Conservation (phyloP, 2,797 vertebrate genomes). For the Rhinichthys osculus region DNA sequence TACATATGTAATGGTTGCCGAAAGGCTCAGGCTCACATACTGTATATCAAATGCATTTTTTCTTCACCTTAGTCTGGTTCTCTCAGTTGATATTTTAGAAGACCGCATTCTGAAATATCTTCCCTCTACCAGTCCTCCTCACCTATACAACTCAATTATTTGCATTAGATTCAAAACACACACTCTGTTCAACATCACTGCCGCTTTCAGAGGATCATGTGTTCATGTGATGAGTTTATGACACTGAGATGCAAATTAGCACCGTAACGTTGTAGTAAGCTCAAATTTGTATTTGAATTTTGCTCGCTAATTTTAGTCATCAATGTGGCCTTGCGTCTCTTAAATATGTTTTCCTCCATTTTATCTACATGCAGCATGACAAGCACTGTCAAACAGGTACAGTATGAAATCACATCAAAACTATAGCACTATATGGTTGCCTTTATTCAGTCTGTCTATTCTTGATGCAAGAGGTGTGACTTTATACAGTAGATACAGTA, state of each 20-base stretch:
- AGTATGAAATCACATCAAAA: slow-evolving; percentile 60
- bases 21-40: background rate
- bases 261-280: background rate
- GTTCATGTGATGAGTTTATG: background rate
- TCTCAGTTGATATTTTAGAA: background rate
- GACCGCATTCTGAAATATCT: slow-evolving; percentile 1
- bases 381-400: slow-evolving; percentile 80
- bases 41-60: background rate
- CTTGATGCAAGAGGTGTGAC: background rate
- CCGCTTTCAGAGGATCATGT: background rate
- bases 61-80: background rate
- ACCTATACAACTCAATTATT: background rate
- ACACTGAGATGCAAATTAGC: slow-evolving; percentile 12
- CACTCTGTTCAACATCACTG: background rate
- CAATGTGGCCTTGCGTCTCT: background rate
- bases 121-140: background rate
- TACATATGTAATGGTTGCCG: too few relatives aligned
- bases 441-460: slow-evolving; percentile 13
- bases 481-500: background rate
- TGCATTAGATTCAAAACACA: background rate
- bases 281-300: background rate
- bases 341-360: slow-evolving; percentile 67
- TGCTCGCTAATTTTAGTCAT: background rate
- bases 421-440: slow-evolving; percentile 6
- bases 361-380: slow-evolving; percentile 85